These are phyloP conservation scores for Caenorhabditis sp. DNA, from an alignment of 2,888 invertebrate species.

Conservation along the genomic window DNA sequence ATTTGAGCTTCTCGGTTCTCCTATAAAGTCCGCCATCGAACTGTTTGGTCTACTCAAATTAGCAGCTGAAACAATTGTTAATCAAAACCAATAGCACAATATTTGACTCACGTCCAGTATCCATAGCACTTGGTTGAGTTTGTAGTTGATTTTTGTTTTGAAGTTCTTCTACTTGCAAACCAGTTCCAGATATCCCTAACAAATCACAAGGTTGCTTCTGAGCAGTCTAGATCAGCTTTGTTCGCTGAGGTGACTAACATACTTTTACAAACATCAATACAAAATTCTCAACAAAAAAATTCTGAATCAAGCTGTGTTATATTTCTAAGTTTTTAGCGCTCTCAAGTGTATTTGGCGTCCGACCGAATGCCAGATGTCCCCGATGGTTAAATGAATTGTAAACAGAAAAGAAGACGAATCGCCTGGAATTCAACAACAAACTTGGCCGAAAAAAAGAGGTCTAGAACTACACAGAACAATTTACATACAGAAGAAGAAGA, in stretches of 20 bases:
- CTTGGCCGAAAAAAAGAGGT: neutral
- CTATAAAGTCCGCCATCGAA: constrained; percentile 15
- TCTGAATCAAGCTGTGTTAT: constrained; percentile 7
- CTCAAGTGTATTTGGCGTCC: neutral
- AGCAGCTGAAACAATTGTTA: constrained; percentile 6
- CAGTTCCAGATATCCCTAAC: constrained; percentile 16
- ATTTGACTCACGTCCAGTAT: constrained; percentile 12
- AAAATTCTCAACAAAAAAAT: constrained; percentile 1
- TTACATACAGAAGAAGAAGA: neutral
- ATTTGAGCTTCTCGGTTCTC: neutral
- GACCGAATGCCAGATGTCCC: constrained; percentile 27
- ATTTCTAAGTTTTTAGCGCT: neutral
- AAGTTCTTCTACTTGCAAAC: constrained; percentile 2
- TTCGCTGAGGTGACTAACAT: constrained; percentile 4
- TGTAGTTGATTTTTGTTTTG: neutral
- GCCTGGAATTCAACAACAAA: neutral
- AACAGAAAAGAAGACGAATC: constrained; percentile 17
- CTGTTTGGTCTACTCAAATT: constrained; percentile 5
- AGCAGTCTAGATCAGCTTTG: neutral
- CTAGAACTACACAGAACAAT: constrained; percentile 1
- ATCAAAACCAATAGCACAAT: neutral
- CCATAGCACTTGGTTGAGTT: neutral
- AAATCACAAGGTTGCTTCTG: neutral
- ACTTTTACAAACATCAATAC: constrained; percentile 8
- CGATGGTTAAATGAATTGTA: constrained; percentile 18